Evolutionary conservation across 2,888 invertebrate species (phyloP).

Genomic region (Leucoma salicis): DNA sequence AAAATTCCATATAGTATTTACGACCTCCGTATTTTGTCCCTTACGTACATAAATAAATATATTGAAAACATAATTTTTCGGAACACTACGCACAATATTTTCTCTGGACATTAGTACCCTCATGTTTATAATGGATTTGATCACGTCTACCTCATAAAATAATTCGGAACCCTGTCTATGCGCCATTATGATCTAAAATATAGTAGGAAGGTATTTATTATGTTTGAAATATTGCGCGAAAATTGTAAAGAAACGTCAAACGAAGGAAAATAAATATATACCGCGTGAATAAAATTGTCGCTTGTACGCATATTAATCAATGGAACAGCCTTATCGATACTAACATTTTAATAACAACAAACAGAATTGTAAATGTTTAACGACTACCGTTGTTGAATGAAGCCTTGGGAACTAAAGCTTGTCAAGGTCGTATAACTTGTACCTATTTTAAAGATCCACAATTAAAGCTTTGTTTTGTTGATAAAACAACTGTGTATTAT

Average conservation of each 20-base stretch:
- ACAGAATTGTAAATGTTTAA: neutral
- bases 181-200: constrained; percentile 10
- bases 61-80: neutral
- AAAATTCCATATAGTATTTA: no score
- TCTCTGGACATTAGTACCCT: constrained; percentile 5
- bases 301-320: constrained; percentile 22
- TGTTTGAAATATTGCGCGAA: constrained; percentile 16
- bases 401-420: neutral
- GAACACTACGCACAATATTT: neutral
- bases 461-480: neutral
- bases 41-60: constrained; percentile 4
- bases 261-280: constrained; percentile 18
- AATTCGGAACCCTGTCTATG: constrained; percentile 5
- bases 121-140: constrained; percentile 10
- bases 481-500: neutral
- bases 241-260: neutral
- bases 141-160: constrained; percentile 18
- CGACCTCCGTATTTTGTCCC: no score
- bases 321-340: constrained; percentile 13
- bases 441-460: neutral
- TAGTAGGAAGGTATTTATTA: constrained; percentile 22
- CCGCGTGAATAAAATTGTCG: constrained; percentile 20
- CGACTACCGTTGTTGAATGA: neutral
- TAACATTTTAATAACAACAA: constrained; percentile 4
- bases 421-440: neutral